Percentiles rank a stretch among this genome's conserved stretches.
These are phyloP conservation scores for Calyptommatus sinebrachiatus DNA, from an alignment of 2,113 vertebrate species.

Conservation along the genomic window DNA sequence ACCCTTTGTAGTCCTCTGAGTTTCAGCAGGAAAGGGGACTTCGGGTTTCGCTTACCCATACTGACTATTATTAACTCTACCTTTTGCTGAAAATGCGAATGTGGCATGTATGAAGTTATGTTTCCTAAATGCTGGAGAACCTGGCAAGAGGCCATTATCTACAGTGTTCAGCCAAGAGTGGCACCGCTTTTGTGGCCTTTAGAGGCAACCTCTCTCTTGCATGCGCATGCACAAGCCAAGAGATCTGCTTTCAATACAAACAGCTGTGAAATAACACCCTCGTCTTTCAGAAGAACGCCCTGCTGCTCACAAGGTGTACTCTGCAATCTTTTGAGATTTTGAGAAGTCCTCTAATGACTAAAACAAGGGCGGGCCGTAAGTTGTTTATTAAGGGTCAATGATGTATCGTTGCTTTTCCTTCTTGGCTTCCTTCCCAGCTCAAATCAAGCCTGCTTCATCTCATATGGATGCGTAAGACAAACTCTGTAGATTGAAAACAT, in stretches of 20 bases:
- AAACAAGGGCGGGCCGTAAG: slow-evolving; percentile 30
- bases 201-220: too few species aligned
- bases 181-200: slow-evolving; percentile 31
- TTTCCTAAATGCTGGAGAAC: not conserved
- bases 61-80: not conserved
- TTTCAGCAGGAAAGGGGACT: too few species aligned
- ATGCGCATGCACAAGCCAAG: not conserved
- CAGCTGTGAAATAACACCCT: not conserved
- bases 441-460: slow-evolving; percentile 82
- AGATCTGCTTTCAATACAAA: slow-evolving; percentile 21
- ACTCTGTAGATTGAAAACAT: slow-evolving; percentile 85
- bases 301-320: slow-evolving; percentile 27
- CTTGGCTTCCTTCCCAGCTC: slow-evolving; percentile 82
- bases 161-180: slow-evolving; percentile 19
- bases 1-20: too few species aligned
- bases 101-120: not conserved
- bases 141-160: slow-evolving; percentile 1
- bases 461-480: slow-evolving; percentile 79
- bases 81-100: not conserved
- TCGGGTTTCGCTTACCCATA: too few species aligned
- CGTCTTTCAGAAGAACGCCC: slow-evolving; percentile 35
- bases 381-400: slow-evolving; percentile 79
- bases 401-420: slow-evolving; percentile 68
- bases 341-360: slow-evolving; percentile 49
- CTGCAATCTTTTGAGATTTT: slow-evolving; percentile 51